Conservation (phyloP, 2,888 invertebrate genomes). For the Dromius quadrimaculatus region DNA sequence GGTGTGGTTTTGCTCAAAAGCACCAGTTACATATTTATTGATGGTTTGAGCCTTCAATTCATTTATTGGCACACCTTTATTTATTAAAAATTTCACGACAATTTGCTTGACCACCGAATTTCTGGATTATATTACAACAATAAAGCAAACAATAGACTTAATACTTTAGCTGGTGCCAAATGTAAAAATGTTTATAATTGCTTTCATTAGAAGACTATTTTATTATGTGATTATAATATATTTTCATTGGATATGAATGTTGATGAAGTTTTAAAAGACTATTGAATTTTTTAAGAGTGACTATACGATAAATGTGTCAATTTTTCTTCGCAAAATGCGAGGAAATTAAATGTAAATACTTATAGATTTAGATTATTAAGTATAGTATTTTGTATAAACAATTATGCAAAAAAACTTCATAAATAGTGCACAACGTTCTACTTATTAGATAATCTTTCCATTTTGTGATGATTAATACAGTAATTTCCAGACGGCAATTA, state of each 20-base stretch:
- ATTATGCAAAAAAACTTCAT: constrained; percentile 38
- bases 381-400: constrained; percentile 51
- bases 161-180: constrained; percentile 47
- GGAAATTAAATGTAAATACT: constrained; percentile 44
- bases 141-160: constrained; percentile 21
- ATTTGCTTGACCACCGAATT: constrained; percentile 18
- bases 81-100: neutral
- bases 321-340: constrained; percentile 40
- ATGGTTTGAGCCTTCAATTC: neutral
- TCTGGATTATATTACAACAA: constrained; percentile 18
- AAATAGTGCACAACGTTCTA: constrained; percentile 46
- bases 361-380: constrained; percentile 41
- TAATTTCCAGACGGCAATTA: too few species aligned
- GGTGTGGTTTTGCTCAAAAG: constrained; percentile 18
- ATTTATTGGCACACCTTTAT: constrained; percentile 12
- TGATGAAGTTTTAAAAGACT: constrained; percentile 42
- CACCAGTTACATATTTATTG: constrained; percentile 7
- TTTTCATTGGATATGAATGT: constrained; percentile 39
- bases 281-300: constrained; percentile 45
- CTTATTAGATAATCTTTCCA: too few species aligned
- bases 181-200: constrained; percentile 34
- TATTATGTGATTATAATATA: constrained; percentile 31
- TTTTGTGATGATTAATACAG: too few species aligned
- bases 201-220: constrained; percentile 25
- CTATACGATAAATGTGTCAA: constrained; percentile 52